Evolutionary conservation across 2,113 vertebrate species (phyloP).

Genomic region (Mola mola): DNA sequence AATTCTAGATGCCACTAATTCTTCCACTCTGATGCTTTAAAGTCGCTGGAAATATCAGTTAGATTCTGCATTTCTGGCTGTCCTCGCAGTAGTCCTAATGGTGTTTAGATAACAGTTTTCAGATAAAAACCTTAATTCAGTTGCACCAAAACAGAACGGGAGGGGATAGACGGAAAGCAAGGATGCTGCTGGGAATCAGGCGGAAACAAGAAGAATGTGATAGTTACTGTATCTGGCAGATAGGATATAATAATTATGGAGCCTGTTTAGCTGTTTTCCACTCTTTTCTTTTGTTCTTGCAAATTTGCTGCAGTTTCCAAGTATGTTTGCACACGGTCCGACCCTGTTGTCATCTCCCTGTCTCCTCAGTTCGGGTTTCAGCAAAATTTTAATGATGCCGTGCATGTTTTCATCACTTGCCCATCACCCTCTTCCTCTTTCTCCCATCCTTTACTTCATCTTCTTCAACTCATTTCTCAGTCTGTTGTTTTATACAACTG

Average conservation of each 20-base stretch:
- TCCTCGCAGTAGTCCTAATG: background rate
- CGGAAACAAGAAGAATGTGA: background rate
- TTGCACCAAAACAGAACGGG: background rate
- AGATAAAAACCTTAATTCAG: background rate
- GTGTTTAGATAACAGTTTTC: constrained; percentile 3
- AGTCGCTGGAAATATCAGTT: background rate
- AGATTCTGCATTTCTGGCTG: background rate
- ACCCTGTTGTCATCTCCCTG: background rate
- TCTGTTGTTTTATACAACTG: constrained; percentile 13
- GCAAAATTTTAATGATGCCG: background rate
- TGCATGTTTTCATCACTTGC: background rate
- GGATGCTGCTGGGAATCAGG: background rate
- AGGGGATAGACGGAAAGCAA: background rate
- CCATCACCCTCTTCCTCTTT: background rate
- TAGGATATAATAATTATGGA: constrained; percentile 5
- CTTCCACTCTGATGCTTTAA: background rate
- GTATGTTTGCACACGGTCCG: constrained; percentile 7
- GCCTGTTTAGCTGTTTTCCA: constrained; percentile 9
- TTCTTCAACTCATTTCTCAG: no score
- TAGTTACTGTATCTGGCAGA: constrained; percentile 2
- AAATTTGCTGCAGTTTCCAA: constrained; percentile 11
- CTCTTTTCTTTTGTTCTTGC: background rate
- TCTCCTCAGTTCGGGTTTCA: constrained; percentile 7
- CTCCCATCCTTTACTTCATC: background rate
- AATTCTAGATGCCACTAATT: no score